These are phyloP conservation scores for Carollia perspicillata DNA, from an alignment of 2,113 vertebrate genomes.

Conservation along the genomic window DNA sequence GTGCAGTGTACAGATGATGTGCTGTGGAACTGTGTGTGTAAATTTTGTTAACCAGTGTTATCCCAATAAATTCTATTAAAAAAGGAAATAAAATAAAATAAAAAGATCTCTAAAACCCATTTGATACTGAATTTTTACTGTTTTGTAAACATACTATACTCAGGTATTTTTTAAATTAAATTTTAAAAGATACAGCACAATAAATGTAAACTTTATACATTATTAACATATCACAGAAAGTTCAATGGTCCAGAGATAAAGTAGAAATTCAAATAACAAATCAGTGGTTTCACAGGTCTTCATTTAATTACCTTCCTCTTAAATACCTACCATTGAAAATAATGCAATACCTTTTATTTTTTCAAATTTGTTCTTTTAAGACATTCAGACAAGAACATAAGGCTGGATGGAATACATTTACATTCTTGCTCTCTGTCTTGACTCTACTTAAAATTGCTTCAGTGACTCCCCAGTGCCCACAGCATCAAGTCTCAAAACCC, in stretches of 20 bases:
- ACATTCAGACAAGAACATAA: background rate
- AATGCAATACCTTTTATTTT: background rate
- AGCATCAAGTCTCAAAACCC: background rate
- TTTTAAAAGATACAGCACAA: constrained; percentile 6
- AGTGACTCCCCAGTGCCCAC: background rate
- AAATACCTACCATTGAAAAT: constrained; percentile 10
- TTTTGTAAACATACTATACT: background rate
- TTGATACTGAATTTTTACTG: background rate
- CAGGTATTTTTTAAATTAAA: constrained; percentile 8
- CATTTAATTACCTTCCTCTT: background rate
- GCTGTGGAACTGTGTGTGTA: too few relatives aligned
- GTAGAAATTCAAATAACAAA: constrained; percentile 39
- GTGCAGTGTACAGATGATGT: too few relatives aligned
- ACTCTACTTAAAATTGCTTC: constrained; percentile 2
- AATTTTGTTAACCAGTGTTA: too few relatives aligned
- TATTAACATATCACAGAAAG: background rate
- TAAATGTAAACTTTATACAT: background rate
- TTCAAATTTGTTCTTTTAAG: background rate
- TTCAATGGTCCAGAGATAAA: background rate
- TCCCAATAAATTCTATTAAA: too few relatives aligned
- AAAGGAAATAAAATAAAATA: background rate
- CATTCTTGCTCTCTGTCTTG: background rate
- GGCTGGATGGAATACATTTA: background rate
- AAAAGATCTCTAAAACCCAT: background rate
- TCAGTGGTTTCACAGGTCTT: background rate